phyloP scores from a whole-genome alignment of 2,797 vertebrate genomes.

The Pangasius sanitwongsei region DNA sequence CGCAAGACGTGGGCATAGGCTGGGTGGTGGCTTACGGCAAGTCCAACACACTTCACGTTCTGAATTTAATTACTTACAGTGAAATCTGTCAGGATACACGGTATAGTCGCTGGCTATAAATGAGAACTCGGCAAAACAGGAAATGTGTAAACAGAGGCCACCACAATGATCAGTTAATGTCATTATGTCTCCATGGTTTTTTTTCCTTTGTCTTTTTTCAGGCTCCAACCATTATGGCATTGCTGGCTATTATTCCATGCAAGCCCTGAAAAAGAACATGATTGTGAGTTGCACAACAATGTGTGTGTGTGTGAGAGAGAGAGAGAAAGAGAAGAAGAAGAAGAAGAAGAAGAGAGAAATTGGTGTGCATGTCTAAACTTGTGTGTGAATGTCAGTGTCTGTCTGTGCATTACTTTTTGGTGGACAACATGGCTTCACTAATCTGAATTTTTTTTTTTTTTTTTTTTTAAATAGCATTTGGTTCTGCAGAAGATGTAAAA shows the following conservation, averaged over 20 bases:
- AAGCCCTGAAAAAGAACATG: slow-evolving; percentile 77
- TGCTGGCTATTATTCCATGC: slow-evolving; percentile 76
- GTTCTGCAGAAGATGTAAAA: no score
- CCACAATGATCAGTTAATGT: background rate
- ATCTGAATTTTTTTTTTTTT: background rate
- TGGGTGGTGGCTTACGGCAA: slow-evolving; percentile 78
- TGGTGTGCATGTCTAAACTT: background rate
- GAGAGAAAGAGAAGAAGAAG: background rate
- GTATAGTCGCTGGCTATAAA: no score
- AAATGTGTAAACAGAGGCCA: background rate
- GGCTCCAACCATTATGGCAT: slow-evolving; percentile 81
- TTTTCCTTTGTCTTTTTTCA: slow-evolving; percentile 44
- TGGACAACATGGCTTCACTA: background rate
- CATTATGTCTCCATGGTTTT: background rate
- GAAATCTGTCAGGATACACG: background rate
- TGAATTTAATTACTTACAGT: background rate
- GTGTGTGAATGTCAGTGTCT: background rate
- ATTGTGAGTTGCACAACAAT: slow-evolving; percentile 69
- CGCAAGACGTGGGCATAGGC: slow-evolving; percentile 74
- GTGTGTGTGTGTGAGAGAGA: background rate
- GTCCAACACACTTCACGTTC: slow-evolving; percentile 30
- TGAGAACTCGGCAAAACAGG: background rate
- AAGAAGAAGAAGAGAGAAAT: background rate
- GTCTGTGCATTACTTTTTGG: background rate
- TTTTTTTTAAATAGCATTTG: no score